Evolutionary conservation across 2,888 invertebrate species (phyloP).

Genomic region (Synanthedon myopaeformis): DNA sequence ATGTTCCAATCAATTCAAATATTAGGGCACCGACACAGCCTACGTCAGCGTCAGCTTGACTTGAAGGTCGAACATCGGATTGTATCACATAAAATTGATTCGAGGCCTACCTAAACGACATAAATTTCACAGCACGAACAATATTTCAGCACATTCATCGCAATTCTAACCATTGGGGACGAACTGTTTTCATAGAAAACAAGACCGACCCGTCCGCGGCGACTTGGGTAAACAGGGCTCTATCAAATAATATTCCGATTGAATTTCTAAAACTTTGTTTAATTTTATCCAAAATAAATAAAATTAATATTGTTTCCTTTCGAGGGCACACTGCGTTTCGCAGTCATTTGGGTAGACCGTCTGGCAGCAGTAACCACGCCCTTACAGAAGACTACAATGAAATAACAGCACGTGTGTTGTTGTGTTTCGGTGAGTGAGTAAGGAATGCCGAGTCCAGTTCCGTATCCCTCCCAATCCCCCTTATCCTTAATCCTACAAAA

Average conservation of each 20-base stretch:
- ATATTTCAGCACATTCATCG: slow-evolving; percentile 35
- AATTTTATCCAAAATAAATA: too few relatives aligned
- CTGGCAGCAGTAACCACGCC: too few relatives aligned
- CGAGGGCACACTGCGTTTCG: too few relatives aligned
- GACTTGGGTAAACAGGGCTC: slow-evolving; percentile 49
- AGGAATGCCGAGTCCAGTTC: too few relatives aligned
- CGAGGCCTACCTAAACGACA: slow-evolving; percentile 42
- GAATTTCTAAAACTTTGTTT: slow-evolving; percentile 34
- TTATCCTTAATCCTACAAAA: too few relatives aligned
- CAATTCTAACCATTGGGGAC: slow-evolving; percentile 12
- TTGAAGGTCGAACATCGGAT: slow-evolving; percentile 27
- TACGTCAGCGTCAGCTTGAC: slow-evolving; percentile 48
- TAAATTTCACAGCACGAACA: slow-evolving; percentile 35
- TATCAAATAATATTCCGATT: slow-evolving; percentile 53
- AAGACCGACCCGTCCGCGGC: slow-evolving; percentile 31
- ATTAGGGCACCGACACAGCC: slow-evolving; percentile 46
- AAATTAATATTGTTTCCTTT: too few relatives aligned
- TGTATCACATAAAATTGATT: slow-evolving; percentile 52
- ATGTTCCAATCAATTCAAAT: slow-evolving; percentile 57
- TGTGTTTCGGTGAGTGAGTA: too few relatives aligned
- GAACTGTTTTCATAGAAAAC: slow-evolving; percentile 51
- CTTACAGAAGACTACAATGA: too few relatives aligned
- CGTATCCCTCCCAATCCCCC: too few relatives aligned
- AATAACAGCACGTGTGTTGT: too few relatives aligned
- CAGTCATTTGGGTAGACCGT: too few relatives aligned